Evolutionary conservation across 2,888 invertebrate genomes (phyloP), one percentile per base, ranked within the genome.

Genomic region (Flexamia atlantica): DNA sequence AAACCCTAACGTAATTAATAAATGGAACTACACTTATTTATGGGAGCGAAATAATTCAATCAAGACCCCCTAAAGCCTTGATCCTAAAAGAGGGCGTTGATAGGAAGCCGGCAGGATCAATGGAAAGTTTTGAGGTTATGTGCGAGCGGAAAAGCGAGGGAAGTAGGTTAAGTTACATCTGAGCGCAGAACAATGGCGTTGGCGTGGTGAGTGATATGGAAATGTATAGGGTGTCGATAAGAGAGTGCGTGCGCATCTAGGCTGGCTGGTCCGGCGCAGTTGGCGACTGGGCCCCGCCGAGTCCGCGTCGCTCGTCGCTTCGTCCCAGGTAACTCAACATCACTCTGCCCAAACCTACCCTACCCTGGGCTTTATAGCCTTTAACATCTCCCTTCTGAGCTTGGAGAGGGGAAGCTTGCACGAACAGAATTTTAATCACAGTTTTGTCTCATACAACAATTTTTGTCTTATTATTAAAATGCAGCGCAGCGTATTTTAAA

Each of bases 151-250:
- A 40, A 20, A 25, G 30, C 30, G 72, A 40, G 72, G 76, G 28
- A 28, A 76, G 20, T 28, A 25, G 76, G 28, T 46, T 42, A 46
- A 50, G 76, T 76, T 64, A 30, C 64, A 64, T 64, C 14, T 5
- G 72, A 72, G 23, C 14, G 46, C 20, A 42, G 42, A 76, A 76
- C 76, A 76, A 76, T 76, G 76, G 76, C 42, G 50, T 36, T 76
- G 72, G 72, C 42, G 76, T 46, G 76, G 46, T 76, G 76, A 70
- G 70, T 70, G 70, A 40, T 70, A 68, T 68, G 68, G 68, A 32
- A 68, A 68, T 68, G 68, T 68, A 68, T 68, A 72, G 72, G 72
- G 42, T 72, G 72, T 72, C 72, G 72, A 76, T 76, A 76, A 28
- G 50, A 12, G 20, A 25, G 46, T 28, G 50, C 23, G 46, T 23